These are phyloP conservation scores for Malacosoma neustria DNA, from an alignment of 2,888 invertebrate species.

Conservation along the genomic window DNA sequence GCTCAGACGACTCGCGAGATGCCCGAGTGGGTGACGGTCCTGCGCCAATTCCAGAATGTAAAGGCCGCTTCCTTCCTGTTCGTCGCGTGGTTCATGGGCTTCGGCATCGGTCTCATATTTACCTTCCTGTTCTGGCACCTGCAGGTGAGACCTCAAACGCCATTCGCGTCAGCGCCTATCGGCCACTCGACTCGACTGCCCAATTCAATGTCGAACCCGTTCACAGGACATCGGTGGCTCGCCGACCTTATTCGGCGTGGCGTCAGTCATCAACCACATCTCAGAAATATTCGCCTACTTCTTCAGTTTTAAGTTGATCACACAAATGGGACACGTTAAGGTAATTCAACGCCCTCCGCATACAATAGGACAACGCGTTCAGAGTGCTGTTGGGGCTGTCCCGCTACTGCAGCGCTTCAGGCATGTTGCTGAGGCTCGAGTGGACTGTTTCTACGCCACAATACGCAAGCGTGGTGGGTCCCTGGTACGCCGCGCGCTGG, in stretches of 20 bases:
- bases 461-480: too few species aligned
- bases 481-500: too few species aligned
- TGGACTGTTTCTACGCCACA: too few species aligned
- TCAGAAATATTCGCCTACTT: slow-evolving; percentile 99
- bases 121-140: slow-evolving; percentile 99
- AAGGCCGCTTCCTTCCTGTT: slow-evolving; percentile 95
- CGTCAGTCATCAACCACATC: slow-evolving; percentile 98
- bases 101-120: slow-evolving; percentile 98
- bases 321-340: slow-evolving; percentile 95
- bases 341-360: slow-evolving; percentile 52
- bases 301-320: slow-evolving; percentile 96
- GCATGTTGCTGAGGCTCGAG: too few species aligned
- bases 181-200: too few species aligned
- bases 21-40: slow-evolving; percentile 95
- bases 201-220: not conserved
- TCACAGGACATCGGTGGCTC: slow-evolving; percentile 93
- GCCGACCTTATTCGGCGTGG: slow-evolving; percentile 97
- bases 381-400: too few species aligned
- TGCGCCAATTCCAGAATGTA: slow-evolving; percentile 91
- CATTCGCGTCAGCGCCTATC: too few species aligned
- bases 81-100: slow-evolving; percentile 99
- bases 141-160: slow-evolving; percentile 72
- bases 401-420: too few species aligned
- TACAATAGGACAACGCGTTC: not conserved
- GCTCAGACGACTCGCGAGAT: slow-evolving; percentile 93